Conservation (phyloP, 2,113 vertebrate genomes). For the Lepisosteus oculatus region DNA sequence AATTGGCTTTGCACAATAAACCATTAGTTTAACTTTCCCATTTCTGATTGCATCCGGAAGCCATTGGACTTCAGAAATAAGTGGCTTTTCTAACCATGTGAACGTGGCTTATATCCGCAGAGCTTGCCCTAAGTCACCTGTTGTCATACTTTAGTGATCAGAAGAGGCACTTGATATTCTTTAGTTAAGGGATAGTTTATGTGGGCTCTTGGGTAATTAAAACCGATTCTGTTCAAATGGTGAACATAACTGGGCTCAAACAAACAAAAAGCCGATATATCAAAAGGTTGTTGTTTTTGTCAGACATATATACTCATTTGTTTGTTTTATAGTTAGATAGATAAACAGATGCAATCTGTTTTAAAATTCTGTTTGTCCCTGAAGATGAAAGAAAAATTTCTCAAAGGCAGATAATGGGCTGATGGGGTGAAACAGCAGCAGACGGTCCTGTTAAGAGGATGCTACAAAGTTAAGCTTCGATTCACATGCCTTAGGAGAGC, state of each 20-base stretch:
- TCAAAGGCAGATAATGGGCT: slow-evolving; percentile 17
- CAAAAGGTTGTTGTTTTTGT: too few species aligned
- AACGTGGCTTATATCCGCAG: slow-evolving; percentile 71
- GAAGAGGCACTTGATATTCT: slow-evolving; percentile 48
- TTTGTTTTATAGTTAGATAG: too few species aligned
- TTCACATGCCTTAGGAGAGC: slow-evolving; percentile 46
- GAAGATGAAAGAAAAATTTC: not conserved
- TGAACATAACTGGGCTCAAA: too few species aligned
- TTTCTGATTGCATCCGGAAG: slow-evolving; percentile 20
- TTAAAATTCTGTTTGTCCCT: not conserved
- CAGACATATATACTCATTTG: too few species aligned
- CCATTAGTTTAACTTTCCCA: slow-evolving; percentile 15
- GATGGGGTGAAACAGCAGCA: slow-evolving; percentile 26
- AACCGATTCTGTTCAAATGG: too few species aligned
- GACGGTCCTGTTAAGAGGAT: slow-evolving; percentile 43
- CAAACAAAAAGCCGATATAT: too few species aligned
- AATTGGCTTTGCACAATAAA: slow-evolving; percentile 27
- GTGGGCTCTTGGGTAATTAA: not conserved
- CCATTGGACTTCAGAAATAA: slow-evolving; percentile 29
- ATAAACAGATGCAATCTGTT: too few species aligned
- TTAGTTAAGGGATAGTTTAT: not conserved
- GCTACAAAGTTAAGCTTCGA: slow-evolving; percentile 46
- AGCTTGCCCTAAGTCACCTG: slow-evolving; percentile 67
- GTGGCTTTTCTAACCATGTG: slow-evolving; percentile 49
- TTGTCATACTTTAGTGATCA: slow-evolving; percentile 68